These are phyloP conservation scores for Monochamus saltuarius DNA, from an alignment of 1,140 invertebrate genomes.

Conservation along the genomic window DNA sequence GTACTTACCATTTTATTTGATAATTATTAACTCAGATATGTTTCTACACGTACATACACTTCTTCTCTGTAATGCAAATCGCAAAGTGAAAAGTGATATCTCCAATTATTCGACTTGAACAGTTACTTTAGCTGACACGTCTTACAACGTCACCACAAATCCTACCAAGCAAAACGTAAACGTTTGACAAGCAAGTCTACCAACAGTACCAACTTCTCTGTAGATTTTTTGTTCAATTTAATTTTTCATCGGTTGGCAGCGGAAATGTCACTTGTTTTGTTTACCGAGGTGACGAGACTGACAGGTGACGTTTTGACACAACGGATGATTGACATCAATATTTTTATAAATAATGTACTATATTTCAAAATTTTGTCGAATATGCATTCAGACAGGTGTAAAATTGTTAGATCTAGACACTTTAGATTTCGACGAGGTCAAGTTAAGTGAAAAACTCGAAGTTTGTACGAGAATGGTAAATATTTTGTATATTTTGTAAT, in stretches of 20 bases:
- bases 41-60: no score
- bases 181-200: no score
- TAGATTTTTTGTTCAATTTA: neutral
- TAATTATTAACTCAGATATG: neutral
- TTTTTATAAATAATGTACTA: conserved; percentile 45
- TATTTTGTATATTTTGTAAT: conserved; percentile 31
- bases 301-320: conserved; percentile 51
- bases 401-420: conserved; percentile 43
- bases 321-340: conserved; percentile 48
- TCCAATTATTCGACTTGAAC: no score
- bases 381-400: conserved; percentile 43
- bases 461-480: conserved; percentile 48
- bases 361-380: conserved; percentile 47
- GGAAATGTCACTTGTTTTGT: conserved; percentile 36
- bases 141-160: conserved; percentile 37
- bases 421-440: conserved; percentile 43
- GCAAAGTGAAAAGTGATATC: no score
- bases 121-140: conserved; percentile 31
- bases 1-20: conserved; percentile 6
- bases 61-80: no score
- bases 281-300: conserved; percentile 29
- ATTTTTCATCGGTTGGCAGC: neutral
- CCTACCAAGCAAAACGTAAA: neutral
- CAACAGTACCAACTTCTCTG: neutral
- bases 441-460: conserved; percentile 47